Evolutionary conservation across 2,888 invertebrate species (phyloP), one percentile per base, ranked within the genome.

Genomic region (Leptodirus hochenwartii): DNA sequence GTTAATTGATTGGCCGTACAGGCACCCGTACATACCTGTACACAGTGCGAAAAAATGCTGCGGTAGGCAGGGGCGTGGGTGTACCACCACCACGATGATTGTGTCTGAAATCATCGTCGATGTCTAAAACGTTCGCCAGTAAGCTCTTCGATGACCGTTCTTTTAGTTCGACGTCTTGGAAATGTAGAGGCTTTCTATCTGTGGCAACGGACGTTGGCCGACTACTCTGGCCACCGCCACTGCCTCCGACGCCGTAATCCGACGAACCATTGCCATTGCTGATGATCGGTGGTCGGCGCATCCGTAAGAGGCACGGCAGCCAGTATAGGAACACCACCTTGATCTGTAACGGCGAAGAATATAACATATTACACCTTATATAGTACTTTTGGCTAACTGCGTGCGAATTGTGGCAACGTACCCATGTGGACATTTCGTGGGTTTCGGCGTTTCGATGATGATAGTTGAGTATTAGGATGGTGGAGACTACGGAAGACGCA

Each of bases 371-470:
- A 20, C 20, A 8, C n/a, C 6, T 20, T 20, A n/a, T 20, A n/a
- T n/a, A n/a, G n/a, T n/a, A n/a, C n/a, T n/a, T n/a, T n/a, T n/a
- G n/a, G n/a, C n/a, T n/a, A 36, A 64, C 73, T 64, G 20, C 20
- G 20, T n/a, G 20, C 20, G 20, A 20, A n/a, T 20, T 20, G 8
- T n/a, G 8, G 8, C n/a, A n/a, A n/a, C n/a, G 14, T 69, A 93
- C 93, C 88, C 91, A 91, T 55, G 79, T 74, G 52, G 91, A 87
- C 88, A 95, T 91, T 61, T 81, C 82, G 62, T 93, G 91, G 44
- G 90, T 91, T 61, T 93, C 90, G 47, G 91, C 74, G 59, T 87
- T 88, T 53, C 93, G 74, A 65, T 93, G 91, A 63, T 95, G 93
- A 64, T 90, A 93, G 66, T 93, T 95, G 51, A 95, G 74, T 57